Evolutionary conservation across 2,113 vertebrate genomes (phyloP).

Genomic region (Ammospiza caudacuta): DNA sequence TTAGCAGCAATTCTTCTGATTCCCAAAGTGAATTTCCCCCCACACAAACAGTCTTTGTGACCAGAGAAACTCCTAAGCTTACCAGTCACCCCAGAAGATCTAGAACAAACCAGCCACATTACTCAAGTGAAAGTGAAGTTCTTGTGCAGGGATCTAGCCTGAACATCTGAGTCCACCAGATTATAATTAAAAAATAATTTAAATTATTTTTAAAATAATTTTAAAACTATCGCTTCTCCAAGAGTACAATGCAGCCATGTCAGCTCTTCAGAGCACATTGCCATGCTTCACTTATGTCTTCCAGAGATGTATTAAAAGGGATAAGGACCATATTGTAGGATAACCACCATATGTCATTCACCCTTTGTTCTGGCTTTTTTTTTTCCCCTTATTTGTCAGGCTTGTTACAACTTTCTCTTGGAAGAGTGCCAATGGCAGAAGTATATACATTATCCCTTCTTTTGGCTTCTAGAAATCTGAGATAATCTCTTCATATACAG

Average conservation of each 20-base stretch:
- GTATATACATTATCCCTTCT: constrained; percentile 24
- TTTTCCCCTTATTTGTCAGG: background rate
- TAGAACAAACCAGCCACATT: background rate
- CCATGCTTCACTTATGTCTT: background rate
- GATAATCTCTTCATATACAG: constrained; percentile 24
- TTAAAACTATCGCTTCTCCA: background rate
- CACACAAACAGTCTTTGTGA: background rate
- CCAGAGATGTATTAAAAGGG: constrained; percentile 40
- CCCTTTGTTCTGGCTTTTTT: constrained; percentile 42
- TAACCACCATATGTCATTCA: constrained; percentile 56
- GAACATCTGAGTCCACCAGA: background rate
- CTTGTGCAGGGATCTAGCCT: background rate
- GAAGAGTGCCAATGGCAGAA: constrained; percentile 32
- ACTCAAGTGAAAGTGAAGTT: background rate
- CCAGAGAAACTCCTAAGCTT: background rate
- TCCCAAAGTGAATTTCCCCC: background rate
- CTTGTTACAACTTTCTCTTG: constrained; percentile 50
- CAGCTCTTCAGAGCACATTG: background rate
- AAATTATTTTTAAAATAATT: background rate
- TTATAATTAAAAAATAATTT: background rate
- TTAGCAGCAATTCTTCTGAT: background rate
- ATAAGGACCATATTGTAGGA: constrained; percentile 58
- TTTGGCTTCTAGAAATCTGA: constrained; percentile 10
- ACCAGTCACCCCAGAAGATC: background rate
- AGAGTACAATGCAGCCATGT: background rate